Base-by-base conservation (phyloP, 2,113 vertebrate genomes). In the Poicephalus meyeri region DNA sequence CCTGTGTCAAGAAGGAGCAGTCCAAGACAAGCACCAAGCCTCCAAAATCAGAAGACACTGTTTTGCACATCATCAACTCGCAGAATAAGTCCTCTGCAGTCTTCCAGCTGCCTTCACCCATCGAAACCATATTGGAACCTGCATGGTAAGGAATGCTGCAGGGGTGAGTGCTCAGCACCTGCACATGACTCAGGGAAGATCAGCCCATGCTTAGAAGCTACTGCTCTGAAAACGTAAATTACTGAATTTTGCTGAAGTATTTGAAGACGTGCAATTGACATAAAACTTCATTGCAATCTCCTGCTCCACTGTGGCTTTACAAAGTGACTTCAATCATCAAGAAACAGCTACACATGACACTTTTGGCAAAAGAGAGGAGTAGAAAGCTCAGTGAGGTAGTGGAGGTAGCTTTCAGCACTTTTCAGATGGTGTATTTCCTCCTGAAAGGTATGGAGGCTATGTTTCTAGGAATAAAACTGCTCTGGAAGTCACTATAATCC, bases 241-340 rank as follows among this genome's bases (percentile, higher is more conserved):
- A 60, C 6, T 49, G 21, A 55, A 31, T 68, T 63, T 65, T 89
- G 6, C 44, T 53, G 14, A 86, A n/a, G 58, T 52, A 42, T 47
- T 91, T 47, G 26, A 80, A 53, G 35, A 49, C 9, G 1, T 44
- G 9, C 18, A 55, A 19, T 16, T 74, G 41, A 42, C 9, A 17
- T n/a, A 60, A 84, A 60, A 16, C 29, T 17, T 71, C 21, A 52
- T 29, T 73, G 68, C 50, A n/a, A 24, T 80, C 60, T 78, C 26
- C 50, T 71, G 9, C 50, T 65, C 53, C 80, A 35, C 39, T 98
- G 97, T 97, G 41, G 80, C 97, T 17, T 96, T 98, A 14, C 96
- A 98, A 96, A 98, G 97, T 16, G 97, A 98, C 68, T 98, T 98
- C 81, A 98, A 96, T 56, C 93, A 98, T 20, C 49, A 98, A 97